Evolutionary conservation across 2,113 vertebrate genomes (phyloP).

Genomic region (Muntiacus muntjak): DNA sequence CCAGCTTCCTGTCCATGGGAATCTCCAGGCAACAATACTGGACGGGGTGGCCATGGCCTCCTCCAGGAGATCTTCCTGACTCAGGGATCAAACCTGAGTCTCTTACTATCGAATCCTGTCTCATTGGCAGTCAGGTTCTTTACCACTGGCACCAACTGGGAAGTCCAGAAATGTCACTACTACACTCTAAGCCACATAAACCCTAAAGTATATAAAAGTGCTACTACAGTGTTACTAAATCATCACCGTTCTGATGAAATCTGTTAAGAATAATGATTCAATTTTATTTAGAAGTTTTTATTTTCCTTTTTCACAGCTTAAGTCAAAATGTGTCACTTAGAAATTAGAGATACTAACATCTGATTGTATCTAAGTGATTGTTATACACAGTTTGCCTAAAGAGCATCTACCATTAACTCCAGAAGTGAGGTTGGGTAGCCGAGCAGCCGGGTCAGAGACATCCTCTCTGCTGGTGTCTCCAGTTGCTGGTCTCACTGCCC

Average conservation of each 20-base stretch:
- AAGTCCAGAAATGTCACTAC: not conserved
- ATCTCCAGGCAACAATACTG: not conserved
- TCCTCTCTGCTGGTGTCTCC: too few species aligned
- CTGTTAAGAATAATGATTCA: not conserved
- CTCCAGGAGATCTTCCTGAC: not conserved
- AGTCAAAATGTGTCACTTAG: not conserved
- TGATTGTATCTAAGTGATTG: not conserved
- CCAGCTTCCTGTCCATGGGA: not conserved
- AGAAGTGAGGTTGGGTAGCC: rapidly evolving
- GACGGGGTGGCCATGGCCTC: not conserved
- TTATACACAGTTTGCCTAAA: not conserved
- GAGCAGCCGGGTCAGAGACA: rapidly evolving
- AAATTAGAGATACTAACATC: not conserved
- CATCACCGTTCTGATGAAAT: not conserved
- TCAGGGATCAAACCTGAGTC: not conserved
- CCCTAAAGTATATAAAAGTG: not conserved
- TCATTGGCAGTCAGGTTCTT: not conserved
- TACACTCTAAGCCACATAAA: not conserved
- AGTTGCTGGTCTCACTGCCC: not conserved
- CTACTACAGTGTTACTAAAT: not conserved
- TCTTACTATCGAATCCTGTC: not conserved
- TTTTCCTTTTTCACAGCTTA: not conserved
- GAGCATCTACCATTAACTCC: not conserved
- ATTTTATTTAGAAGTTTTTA: not conserved
- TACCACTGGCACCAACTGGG: not conserved